Evolutionary conservation across 2,888 invertebrate genomes (phyloP), one percentile per base, ranked within the genome.

Genomic region (Drosophila picticornis): DNA sequence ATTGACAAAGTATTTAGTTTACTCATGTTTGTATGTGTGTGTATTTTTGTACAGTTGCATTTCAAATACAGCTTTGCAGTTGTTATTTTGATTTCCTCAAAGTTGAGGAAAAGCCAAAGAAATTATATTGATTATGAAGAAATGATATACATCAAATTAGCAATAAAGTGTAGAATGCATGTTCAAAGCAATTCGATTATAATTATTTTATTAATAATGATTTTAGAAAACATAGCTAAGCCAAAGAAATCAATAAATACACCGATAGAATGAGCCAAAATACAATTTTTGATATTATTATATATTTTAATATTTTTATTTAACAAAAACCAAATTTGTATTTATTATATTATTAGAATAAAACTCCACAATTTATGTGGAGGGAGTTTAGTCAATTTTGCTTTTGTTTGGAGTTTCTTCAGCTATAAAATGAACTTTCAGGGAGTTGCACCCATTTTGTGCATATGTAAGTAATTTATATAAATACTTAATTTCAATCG

Each of bases 401-500:
- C 7, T 25, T 25, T 25, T 46, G 25, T 4, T 7, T 16, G 4
- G 46, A 46, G 6, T 25, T 25, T 46, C 2, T 46, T 1, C 1
- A 1, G 16, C 0, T 25, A 25, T 16, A 2, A 25, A 9, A 9
- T 9, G 9, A 2, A 25, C 7, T 46, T 22, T 16, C 13, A 46
- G 16, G 0, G 25, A 25, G 46, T 46, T 46, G 46, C 46, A 46
- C 25, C 27, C 19, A 10, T 27, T 50, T 50, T 19, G 46, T 50
- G 27, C 50, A 27, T 50, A 19, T 7, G 27, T 31, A 43, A 55
- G 31, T 13, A 62, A 32, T 43, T 46, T 46, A 25, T 46, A 48
- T 34, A 36, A 72, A 53, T 40, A 43, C 31, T 69, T 38, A 27
- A 52, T 27, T 36, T 6, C 4, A 62, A 31, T 58, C 16, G 29